Percentiles rank a stretch among this genome's conserved stretches.
phyloP scores from a whole-genome alignment of 35 echinoderm and acorn worm genomes.

The Eucidaris tribuloides region DNA sequence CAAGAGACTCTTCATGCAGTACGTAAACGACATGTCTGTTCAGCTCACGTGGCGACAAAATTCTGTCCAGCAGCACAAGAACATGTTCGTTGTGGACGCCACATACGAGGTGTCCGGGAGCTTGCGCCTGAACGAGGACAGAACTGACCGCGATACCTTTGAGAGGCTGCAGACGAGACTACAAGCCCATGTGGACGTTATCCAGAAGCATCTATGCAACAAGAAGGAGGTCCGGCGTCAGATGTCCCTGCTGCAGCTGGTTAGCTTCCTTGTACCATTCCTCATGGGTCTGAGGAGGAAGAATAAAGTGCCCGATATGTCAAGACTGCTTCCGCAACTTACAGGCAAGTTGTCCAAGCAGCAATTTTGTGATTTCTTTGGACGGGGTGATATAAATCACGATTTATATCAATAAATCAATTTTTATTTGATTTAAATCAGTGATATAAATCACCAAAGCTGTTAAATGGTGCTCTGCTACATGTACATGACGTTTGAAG shows the following conservation, averaged over 20 bases:
- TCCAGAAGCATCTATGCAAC: conserved; percentile 60
- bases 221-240: conserved; percentile 70
- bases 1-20: conserved; percentile 80
- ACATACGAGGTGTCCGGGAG: conserved; percentile 53
- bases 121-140: conserved; percentile 58
- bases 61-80: conserved; percentile 50
- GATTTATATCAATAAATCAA: too few relatives aligned
- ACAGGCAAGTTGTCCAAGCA: conserved; percentile 82
- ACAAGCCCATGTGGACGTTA: conserved; percentile 83
- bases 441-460: too few relatives aligned
- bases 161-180: conserved; percentile 87
- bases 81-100: conserved; percentile 75
- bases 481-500: too few relatives aligned
- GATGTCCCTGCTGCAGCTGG: conserved; percentile 64
- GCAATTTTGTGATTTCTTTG: too few relatives aligned
- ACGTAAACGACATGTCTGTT: conserved; percentile 68
- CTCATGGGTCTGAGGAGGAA: conserved; percentile 79
- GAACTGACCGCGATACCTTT: conserved; percentile 68
- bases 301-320: conserved; percentile 92
- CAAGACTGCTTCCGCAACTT: conserved; percentile 78
- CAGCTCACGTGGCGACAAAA: conserved; percentile 64
- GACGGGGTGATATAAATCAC: too few relatives aligned
- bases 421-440: too few relatives aligned
- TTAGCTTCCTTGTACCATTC: conserved; percentile 82
- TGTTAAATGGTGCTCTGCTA: too few relatives aligned